phyloP scores from a whole-genome alignment of 2,113 vertebrate genomes.

The Chroicocephalus ridibundus region DNA sequence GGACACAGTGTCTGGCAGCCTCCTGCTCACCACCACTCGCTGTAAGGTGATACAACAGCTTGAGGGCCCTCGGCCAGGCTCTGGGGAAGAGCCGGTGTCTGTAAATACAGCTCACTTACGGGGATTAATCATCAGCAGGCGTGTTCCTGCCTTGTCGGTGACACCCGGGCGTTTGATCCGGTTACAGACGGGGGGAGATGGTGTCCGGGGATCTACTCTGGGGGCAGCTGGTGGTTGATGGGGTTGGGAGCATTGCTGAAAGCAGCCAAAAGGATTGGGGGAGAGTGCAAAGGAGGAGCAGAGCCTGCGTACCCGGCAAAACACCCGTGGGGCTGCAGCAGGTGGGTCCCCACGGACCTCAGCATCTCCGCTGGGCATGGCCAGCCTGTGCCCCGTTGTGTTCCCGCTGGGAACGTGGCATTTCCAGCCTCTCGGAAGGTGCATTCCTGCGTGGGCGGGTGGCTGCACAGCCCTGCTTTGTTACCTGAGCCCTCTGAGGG shows the following conservation, averaged over 20 bases:
- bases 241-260: accelerated
- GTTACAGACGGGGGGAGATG: neutral
- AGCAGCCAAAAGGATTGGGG: neutral
- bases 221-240: neutral
- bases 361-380: neutral
- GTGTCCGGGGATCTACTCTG: neutral
- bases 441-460: neutral
- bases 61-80: neutral
- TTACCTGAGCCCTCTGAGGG: neutral
- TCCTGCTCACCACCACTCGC: accelerated
- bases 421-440: neutral
- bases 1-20: neutral
- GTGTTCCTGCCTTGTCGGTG: neutral
- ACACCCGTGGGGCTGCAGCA: neutral
- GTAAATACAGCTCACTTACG: conserved; percentile 1
- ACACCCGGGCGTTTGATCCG: neutral
- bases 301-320: accelerated
- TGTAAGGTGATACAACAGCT: neutral
- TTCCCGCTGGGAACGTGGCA: neutral
- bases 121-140: neutral
- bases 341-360: neutral
- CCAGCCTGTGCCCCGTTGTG: accelerated
- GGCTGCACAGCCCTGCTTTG: neutral
- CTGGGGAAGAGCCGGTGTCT: neutral
- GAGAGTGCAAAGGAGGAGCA: neutral